Evolutionary conservation across 2,113 vertebrate species (phyloP), one percentile per base, ranked within the genome.

Genomic region (Archilochus colubris): DNA sequence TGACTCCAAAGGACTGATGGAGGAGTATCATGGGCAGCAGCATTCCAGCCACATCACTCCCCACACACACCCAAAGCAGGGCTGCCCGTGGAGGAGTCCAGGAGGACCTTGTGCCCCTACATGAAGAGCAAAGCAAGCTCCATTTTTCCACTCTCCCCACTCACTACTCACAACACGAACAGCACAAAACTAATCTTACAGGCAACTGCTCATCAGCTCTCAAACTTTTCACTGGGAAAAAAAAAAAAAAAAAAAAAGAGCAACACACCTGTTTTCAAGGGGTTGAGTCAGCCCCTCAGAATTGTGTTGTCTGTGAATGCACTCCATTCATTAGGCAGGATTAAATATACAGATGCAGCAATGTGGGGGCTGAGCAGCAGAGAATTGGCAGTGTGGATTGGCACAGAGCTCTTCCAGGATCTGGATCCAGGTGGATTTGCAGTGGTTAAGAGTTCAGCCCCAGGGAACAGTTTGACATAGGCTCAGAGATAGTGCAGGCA

Each of bases 91-190:
- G 10, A 12, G 25, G 16, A 82, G 17, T 30, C 44, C 28, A 9
- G 33, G 20, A 21, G 13, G 12, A 2, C 6, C 75, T 62, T 63
- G 57, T 67, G 58, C 7, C 46, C 44, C 31, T 30, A 3, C 10
- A 18, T 0, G 2, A 79, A 61, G 33, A 74, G 30, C 21, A 18
- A 61, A 66, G 10, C 2, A 1, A 0, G 0, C 3, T 62, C 19
- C 58, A 73, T 40, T 3, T 3, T 0, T 27, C 55, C 14, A 0
- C 31, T 72, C 40, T 40, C 30, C 58, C 12, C 12, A 28, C 33
- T 14, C 20, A 12, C 22, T 31, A 3, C 9, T 33, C 24, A 2
- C 33, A 31, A 8, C 22, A 53, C 0, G 2, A 79, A 59, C 1
- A 46, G 13, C 64, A 48, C 36, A 69, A 46, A 70, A 22, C 21